Evolutionary conservation across 2,797 vertebrate species (phyloP).

Genomic region (Lepilemur septentrionalis): DNA sequence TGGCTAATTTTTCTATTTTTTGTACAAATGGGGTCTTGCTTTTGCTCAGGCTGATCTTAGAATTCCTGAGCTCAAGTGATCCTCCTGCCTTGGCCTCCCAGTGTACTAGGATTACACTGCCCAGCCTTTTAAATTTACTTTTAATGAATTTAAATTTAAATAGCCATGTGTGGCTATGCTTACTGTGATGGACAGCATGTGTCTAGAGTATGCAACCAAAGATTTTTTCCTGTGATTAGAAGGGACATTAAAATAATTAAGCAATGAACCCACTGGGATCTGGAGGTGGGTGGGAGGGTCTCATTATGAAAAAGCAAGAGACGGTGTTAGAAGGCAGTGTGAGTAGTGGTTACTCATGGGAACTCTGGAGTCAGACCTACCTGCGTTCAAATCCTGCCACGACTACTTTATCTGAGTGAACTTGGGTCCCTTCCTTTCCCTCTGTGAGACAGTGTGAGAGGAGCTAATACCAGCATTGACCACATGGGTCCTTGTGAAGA

Average conservation of each 20-base stretch:
- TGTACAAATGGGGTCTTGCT: neutral
- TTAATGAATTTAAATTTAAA: neutral
- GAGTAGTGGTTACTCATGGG: fast-evolving
- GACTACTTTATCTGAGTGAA: neutral
- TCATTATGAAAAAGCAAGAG: neutral
- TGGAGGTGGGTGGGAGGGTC: neutral
- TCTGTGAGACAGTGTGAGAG: neutral
- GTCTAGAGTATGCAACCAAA: neutral
- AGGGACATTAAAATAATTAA: neutral
- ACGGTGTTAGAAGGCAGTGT: neutral
- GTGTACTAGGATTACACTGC: too few relatives aligned
- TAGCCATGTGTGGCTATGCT: neutral
- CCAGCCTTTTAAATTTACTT: neutral
- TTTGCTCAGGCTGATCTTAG: neutral
- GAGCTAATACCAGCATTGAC: neutral
- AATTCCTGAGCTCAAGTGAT: neutral
- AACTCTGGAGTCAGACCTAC: neutral
- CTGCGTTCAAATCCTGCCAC: neutral
- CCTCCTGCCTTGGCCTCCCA: neutral
- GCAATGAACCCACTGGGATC: neutral
- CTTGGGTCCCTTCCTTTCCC: neutral
- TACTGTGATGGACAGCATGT: neutral
- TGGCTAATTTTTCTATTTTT: neutral
- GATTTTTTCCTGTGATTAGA: neutral
- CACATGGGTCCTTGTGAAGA: neutral